Conservation (phyloP, 2,797 vertebrate species). For the Poecilia wingei region DNA sequence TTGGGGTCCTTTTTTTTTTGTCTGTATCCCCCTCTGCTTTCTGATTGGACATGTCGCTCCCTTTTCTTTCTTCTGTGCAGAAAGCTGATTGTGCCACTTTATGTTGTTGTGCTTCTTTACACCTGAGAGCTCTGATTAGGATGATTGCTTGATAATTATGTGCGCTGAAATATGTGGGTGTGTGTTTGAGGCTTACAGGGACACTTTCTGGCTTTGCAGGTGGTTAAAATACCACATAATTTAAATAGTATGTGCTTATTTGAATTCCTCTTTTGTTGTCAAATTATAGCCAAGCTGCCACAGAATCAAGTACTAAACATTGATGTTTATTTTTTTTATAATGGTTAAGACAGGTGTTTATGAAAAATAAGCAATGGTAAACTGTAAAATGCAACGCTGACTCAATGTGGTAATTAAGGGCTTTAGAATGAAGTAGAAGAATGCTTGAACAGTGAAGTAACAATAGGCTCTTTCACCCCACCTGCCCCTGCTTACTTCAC, state of each 20-base stretch:
- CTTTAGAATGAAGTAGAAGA: slow-evolving; percentile 32
- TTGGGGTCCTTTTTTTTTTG: slow-evolving; percentile 23
- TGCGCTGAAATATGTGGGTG: neutral
- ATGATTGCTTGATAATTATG: slow-evolving; percentile 46
- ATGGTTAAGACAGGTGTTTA: slow-evolving; percentile 43
- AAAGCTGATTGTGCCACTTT: slow-evolving; percentile 13
- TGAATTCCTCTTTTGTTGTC: slow-evolving; percentile 19
- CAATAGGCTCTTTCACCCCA: slow-evolving; percentile 25
- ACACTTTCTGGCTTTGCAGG: slow-evolving; percentile 11
- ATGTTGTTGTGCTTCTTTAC: slow-evolving; percentile 12
- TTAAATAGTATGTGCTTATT: slow-evolving; percentile 23
- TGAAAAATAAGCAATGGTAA: slow-evolving; percentile 8
- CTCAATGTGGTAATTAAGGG: slow-evolving; percentile 42
- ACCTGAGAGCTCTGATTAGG: slow-evolving; percentile 27
- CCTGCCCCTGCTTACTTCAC: slow-evolving; percentile 3
- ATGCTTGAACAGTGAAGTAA: slow-evolving; percentile 32
- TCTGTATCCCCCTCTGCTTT: slow-evolving; percentile 32
- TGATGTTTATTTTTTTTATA: slow-evolving; percentile 35
- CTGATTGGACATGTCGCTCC: slow-evolving; percentile 23
- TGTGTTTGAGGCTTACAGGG: slow-evolving; percentile 5
- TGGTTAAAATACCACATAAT: slow-evolving; percentile 4
- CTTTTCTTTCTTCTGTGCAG: slow-evolving; percentile 18
- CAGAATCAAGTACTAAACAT: neutral
- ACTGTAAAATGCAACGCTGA: slow-evolving; percentile 31
- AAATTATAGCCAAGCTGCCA: slow-evolving; percentile 17